Evolutionary conservation across 2,113 vertebrate genomes (phyloP).

Genomic region (Lophius piscatorius): DNA sequence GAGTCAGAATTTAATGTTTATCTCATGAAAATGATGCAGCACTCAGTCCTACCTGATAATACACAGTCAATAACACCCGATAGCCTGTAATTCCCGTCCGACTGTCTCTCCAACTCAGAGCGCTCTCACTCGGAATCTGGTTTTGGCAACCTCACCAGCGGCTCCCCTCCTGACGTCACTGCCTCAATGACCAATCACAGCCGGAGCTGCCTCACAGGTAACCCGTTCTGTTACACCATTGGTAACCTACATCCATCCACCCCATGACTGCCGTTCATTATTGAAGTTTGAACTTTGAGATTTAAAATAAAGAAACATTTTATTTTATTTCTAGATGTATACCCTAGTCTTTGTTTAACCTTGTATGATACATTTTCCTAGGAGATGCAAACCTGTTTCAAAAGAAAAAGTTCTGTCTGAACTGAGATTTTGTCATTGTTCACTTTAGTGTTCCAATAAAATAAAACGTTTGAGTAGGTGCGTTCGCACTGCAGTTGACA

Average conservation of each 20-base stretch:
- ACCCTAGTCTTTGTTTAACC: too few species aligned
- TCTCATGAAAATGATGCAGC: background rate
- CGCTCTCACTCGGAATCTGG: conserved; percentile 18
- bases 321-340: too few species aligned
- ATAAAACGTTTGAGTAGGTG: too few species aligned
- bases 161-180: conserved; percentile 54
- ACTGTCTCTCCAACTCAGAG: conserved; percentile 16
- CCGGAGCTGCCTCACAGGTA: conserved; percentile 40
- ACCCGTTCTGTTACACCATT: background rate
- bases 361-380: too few species aligned
- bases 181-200: conserved; percentile 43
- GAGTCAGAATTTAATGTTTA: conserved; percentile 18
- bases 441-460: too few species aligned
- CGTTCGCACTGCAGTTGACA: too few species aligned
- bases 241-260: background rate
- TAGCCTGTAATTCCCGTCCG: background rate
- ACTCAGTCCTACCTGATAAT: conserved; percentile 59
- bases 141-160: conserved; percentile 29
- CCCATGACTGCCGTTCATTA: background rate
- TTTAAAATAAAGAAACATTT: conserved; percentile 2
- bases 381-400: too few species aligned
- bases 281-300: background rate
- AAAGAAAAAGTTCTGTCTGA: too few species aligned
- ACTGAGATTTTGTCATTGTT: too few species aligned
- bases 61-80: background rate